phyloP scores from a whole-genome alignment of 2,888 invertebrate genomes.

The Camponotus fellah region DNA sequence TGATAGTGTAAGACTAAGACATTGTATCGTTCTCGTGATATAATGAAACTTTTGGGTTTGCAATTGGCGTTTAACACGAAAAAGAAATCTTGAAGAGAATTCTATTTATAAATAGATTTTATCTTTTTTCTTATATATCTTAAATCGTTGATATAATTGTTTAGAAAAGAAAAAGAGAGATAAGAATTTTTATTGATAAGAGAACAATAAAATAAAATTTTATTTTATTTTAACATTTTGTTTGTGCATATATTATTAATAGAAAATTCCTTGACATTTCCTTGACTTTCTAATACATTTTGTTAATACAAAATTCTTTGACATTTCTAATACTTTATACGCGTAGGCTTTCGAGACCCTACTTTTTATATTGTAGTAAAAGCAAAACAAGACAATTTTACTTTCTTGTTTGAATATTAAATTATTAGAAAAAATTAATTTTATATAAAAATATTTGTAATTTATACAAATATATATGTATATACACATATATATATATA shows the following conservation, averaged over 20 bases:
- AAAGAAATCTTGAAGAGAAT: neutral
- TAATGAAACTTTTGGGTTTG: neutral
- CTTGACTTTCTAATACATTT: neutral
- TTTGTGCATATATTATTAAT: neutral
- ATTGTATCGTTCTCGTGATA: neutral
- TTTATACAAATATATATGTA: too few relatives aligned
- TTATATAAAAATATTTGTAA: too few relatives aligned
- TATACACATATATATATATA: too few relatives aligned
- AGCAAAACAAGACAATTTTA: too few relatives aligned
- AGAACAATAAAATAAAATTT: neutral
- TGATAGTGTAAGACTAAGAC: constrained; percentile 26
- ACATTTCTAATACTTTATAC: neutral
- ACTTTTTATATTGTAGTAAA: too few relatives aligned
- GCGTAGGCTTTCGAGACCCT: too few relatives aligned
- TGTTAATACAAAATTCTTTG: neutral
- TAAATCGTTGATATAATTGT: neutral
- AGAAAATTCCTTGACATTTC: neutral
- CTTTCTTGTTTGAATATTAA: too few relatives aligned
- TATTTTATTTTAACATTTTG: neutral
- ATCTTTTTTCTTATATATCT: neutral
- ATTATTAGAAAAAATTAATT: too few relatives aligned
- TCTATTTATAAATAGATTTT: neutral
- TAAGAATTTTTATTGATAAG: neutral
- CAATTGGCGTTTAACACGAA: neutral
- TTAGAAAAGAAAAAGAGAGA: neutral